These are phyloP conservation scores for Trissolcus japonicus DNA, from an alignment of 2,888 invertebrate species.

Conservation along the genomic window DNA sequence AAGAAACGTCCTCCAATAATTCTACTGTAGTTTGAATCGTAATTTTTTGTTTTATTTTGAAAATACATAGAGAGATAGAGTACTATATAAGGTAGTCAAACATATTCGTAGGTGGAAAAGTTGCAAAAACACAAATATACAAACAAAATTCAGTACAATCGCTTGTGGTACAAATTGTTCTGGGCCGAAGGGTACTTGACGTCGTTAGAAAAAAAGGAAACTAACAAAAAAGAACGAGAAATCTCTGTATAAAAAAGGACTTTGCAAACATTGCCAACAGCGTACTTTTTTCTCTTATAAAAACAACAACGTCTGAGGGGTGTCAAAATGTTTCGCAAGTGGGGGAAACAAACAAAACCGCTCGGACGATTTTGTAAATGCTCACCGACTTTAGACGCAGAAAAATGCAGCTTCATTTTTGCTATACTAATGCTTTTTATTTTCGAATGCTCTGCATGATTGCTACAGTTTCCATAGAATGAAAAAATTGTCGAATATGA, in stretches of 20 bases:
- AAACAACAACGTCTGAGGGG: constrained; percentile 1
- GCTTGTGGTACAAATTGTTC: constrained; percentile 56
- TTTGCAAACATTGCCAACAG: constrained; percentile 1
- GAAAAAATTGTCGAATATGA: constrained; percentile 54
- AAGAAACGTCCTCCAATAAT: constrained; percentile 40
- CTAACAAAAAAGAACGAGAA: constrained; percentile 13
- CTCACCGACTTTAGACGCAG: constrained; percentile 10
- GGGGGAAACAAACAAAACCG: too few species aligned
- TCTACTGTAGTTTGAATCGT: constrained; percentile 43
- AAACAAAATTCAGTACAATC: constrained; percentile 72
- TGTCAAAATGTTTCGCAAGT: too few species aligned
- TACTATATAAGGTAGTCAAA: constrained; percentile 56
- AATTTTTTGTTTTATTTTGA: constrained; percentile 68
- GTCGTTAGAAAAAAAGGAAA: constrained; percentile 8
- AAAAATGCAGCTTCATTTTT: constrained; percentile 34
- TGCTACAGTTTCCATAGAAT: constrained; percentile 55
- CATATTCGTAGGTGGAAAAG: constrained; percentile 56
- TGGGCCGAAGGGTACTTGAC: constrained; percentile 8
- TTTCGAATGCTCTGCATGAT: constrained; percentile 58
- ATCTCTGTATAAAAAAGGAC: neutral
- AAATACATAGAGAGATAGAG: constrained; percentile 68
- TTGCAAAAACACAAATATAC: constrained; percentile 69
- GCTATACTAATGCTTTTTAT: constrained; percentile 55
- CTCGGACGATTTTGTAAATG: neutral
- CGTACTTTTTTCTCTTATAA: constrained; percentile 1